Evolutionary conservation across 2,888 invertebrate genomes (phyloP), one percentile per base, ranked within the genome.

Genomic region (Meghimatium bilineatum): DNA sequence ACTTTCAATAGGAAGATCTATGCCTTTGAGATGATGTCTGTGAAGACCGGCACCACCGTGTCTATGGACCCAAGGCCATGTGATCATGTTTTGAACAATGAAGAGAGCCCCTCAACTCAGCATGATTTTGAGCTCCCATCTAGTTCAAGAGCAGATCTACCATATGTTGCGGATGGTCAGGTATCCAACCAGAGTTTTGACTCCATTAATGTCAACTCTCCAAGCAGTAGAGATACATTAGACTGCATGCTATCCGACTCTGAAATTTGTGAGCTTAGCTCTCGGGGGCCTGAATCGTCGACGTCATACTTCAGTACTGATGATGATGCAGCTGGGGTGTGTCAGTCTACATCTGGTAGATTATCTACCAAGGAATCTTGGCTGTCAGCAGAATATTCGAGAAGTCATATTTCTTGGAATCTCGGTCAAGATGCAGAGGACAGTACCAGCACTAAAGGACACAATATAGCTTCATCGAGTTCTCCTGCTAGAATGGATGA

Each of bases 1-100:
- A 95, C 95, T 87, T 93, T 89, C 10, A 89, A 90, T 32, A 87
- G 93, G 79, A 90, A 88, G 67, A 87, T 94, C 32, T 93, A 93
- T 87, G 93, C 93, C 60, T 94, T 93, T 89, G 92, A 93, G 83
- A 91, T 93, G 88, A 79, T 88, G 87, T 36, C 86, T 87, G 17
- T 72, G 63, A 34, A 82, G 20, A 12, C 72, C 56, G 26, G 29
- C 36, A 52, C 52, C 78, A 23, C 49, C 52, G 5, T 36, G 52
- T 8, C 38, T 32, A n/a, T 44, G 12, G 76, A 66, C 38, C n/a
- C 56, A 1, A 20, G 38, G 44, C 32, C 72, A 2, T 79, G 60
- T 71, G 60, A 76, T 36, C 75, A 69, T 26, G 29, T 71, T 5
- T 36, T 82, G 36, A 72, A 72, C 52, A 82, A 77, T 36, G 69